Base-by-base conservation (phyloP, 2,888 invertebrate genomes). In the Stictocephala bisonia region DNA sequence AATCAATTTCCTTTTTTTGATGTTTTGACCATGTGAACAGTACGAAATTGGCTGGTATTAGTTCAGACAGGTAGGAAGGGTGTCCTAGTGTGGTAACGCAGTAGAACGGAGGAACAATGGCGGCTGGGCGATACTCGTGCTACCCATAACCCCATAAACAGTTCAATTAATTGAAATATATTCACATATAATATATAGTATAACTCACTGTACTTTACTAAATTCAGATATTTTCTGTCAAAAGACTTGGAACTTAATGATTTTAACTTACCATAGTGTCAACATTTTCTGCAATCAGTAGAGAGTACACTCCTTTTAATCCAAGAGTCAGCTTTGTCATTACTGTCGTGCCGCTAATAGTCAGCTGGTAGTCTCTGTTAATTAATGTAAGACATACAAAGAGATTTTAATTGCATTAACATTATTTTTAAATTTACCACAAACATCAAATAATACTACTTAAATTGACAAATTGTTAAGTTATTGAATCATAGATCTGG, bases 231-330 rank as follows among this genome's bases (percentile, higher is more conserved):
- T 31, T 31, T 31, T 11, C 6, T 31, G 35, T 11, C 6, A 31
- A 9, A 11, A 6, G 7, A 31, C 35, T 9, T 9, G 6, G 6
- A 31, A 6, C 6, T 31, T 31, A 11, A 11, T 6, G 11, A 31
- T 11, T 31, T 31, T 9, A 31, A 31, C 6, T 31, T 31, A 6
- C 11, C 6, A 11, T 31, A 9, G 31, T 29, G 44, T 24, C 51
- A 20, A 11, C 18, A 24, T 67, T 68, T 24, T 70, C 66, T 22
- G 75, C 72, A 72, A 86, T 81, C 78, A 88, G 83, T 9, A 90
- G 80, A 0, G 89, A 88, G 78, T 91, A 93, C 13, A 91, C 90
- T 13, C 90, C 92, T 0, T 93, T 93, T 3, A 88, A 81, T 78
- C 85, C 83, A 0, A 91, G 80, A 80, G 31, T n/a, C 3, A 60